Evolutionary conservation across 2,797 vertebrate genomes (phyloP).

Genomic region (Silurus aristotelis): DNA sequence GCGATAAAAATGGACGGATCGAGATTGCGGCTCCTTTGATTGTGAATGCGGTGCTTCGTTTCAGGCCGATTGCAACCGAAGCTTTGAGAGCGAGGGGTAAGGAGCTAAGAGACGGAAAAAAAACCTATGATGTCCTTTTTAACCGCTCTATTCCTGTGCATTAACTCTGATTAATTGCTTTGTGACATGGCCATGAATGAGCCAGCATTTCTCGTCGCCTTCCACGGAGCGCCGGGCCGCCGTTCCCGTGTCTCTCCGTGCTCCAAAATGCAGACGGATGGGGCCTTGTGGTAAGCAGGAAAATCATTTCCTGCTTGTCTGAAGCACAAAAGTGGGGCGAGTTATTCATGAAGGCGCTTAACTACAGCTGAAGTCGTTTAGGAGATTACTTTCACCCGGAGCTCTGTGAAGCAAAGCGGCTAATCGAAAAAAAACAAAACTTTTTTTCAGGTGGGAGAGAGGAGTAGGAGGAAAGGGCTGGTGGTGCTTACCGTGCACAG

Average conservation of each 20-base stretch:
- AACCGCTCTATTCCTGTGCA: conserved; percentile 28
- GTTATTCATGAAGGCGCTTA: not conserved
- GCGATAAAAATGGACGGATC: conserved; percentile 35
- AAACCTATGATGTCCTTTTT: conserved; percentile 17
- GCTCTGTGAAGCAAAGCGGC: not conserved
- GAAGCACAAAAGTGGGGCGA: conserved; percentile 34
- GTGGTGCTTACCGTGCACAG: conserved; percentile 84
- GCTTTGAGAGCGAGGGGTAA: conserved; percentile 20
- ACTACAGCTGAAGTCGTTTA: conserved; percentile 27
- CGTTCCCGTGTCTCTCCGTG: not conserved
- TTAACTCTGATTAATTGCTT: conserved; percentile 54
- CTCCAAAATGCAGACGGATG: conserved; percentile 32
- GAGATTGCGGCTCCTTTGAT: conserved; percentile 27
- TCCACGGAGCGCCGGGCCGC: not conserved
- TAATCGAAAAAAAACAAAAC: not conserved
- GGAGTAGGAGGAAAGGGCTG: not conserved
- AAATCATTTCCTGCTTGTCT: conserved; percentile 52
- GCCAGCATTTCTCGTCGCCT: not conserved
- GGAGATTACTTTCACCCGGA: not conserved
- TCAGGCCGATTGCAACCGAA: conserved; percentile 45
- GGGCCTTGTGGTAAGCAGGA: conserved; percentile 23
- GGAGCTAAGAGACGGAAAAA: conserved; percentile 15
- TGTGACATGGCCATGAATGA: conserved; percentile 45
- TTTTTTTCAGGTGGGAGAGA: too few relatives aligned
- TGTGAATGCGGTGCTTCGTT: conserved; percentile 31